These are phyloP conservation scores for Oligia latruncula DNA, from an alignment of 2,888 invertebrate species.

Conservation along the genomic window DNA sequence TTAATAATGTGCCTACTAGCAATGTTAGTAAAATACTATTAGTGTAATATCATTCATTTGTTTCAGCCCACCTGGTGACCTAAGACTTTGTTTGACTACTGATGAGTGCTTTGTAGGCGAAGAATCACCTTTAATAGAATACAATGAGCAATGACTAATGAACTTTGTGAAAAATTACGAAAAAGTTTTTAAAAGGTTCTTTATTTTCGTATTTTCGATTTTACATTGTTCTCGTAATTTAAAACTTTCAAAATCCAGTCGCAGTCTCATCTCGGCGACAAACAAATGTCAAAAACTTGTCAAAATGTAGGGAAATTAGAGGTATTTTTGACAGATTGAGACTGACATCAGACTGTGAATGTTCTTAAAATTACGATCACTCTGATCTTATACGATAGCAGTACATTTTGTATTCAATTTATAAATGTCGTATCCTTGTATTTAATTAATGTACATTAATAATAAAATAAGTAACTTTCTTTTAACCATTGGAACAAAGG, in stretches of 20 bases:
- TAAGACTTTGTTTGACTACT: constrained; percentile 27
- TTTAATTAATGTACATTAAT: not conserved
- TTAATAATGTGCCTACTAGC: constrained; percentile 34
- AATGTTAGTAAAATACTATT: constrained; percentile 41
- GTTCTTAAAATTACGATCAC: no score
- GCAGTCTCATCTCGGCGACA: no score
- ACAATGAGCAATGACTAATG: constrained; percentile 12
- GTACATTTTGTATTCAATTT: no score
- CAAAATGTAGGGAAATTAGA: no score
- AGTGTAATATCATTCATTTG: constrained; percentile 49
- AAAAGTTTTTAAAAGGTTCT: not conserved
- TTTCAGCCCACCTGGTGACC: constrained; percentile 40
- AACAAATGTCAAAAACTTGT: no score
- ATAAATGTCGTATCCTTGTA: no score
- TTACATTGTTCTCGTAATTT: no score
- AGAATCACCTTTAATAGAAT: not conserved
- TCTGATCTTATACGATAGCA: no score
- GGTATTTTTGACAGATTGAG: no score
- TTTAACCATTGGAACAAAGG: not conserved
- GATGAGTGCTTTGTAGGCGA: constrained; percentile 38
- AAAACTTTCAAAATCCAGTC: no score
- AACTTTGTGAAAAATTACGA: not conserved
- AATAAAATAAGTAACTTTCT: not conserved
- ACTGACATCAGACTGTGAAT: no score
- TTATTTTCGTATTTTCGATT: not conserved